Evolutionary conservation across 30 jellyfish, hydroid and myxozoan species (phyloP), one percentile per base, ranked within the genome.

Genomic region (Phacellophora camtschatica): DNA sequence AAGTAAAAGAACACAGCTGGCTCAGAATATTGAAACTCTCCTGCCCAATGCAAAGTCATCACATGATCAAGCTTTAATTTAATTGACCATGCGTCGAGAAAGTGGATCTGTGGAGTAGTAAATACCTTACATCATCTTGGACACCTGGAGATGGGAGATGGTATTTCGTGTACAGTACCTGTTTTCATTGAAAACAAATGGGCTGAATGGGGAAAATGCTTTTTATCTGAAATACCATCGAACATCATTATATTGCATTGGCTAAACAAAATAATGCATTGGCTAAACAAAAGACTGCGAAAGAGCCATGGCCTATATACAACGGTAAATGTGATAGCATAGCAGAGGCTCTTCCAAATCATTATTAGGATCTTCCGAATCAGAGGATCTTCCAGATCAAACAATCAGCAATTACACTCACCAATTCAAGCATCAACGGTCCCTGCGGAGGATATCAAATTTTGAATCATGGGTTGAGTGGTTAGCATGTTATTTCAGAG

Each of bases 21-120:
- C 65, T 50, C 87, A 74, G 87, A 50, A 74, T 74, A 74, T 74
- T 33, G 77, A 74, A 74, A 50, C 42, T 50, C 77, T 74, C 64
- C 31, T 74, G 87, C 65, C 77, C 34, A 49, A 50, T 74, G 63
- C 87, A 74, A 51, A 74, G 77, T 77, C 64, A 57, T 74, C 77
- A 51, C 87, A 50, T 31, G 86, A 57, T 54, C 87, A 53, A 33
- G 87, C 77, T 74, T 74, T 50, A 74, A 76, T 74, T 50, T 74
- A 76, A 53, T 74, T 74, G 77, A 74, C 87, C n/a, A 51, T 74
- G 87, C 87, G 33, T 74, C 46, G 65, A 58, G 54, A 74, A 74
- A 51, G 77, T 74, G 87, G 87, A 37, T 57, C 87, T 74, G 87
- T 74, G 87, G 50, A 50, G 89, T 77, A 57, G 89, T 77, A 57